These are phyloP conservation scores for Myotis yumanensis DNA, from an alignment of 2,113 vertebrate genomes.

Conservation along the genomic window DNA sequence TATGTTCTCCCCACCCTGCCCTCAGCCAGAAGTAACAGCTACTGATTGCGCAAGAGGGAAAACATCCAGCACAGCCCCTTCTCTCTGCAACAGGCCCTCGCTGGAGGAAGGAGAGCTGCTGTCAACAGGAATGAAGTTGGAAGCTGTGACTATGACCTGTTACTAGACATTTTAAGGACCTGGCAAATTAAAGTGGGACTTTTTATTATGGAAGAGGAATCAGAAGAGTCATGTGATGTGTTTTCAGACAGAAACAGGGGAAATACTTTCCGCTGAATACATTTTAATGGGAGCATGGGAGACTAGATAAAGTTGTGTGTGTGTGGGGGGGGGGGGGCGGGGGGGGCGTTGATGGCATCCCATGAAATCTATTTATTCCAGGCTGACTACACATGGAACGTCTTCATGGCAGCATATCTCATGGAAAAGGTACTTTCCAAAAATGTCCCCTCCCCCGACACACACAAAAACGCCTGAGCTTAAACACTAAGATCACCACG, in stretches of 20 bases:
- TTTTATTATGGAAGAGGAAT: not conserved
- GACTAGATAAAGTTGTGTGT: not conserved
- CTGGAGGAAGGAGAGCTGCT: not conserved
- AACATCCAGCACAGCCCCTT: not conserved
- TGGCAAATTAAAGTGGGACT: not conserved
- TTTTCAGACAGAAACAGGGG: not conserved
- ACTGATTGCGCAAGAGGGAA: not conserved
- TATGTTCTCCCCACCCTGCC: not conserved
- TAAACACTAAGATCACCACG: fast-evolving
- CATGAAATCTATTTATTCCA: not conserved
- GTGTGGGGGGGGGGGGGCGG: too few species aligned
- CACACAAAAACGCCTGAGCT: not conserved
- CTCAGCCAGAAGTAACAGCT: not conserved
- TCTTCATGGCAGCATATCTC: not conserved
- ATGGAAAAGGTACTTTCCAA: not conserved
- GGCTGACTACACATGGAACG: not conserved
- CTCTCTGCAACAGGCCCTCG: not conserved
- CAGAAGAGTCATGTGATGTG: not conserved
- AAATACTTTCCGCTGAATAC: not conserved
- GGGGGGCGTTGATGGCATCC: not conserved
- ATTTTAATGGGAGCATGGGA: not conserved
- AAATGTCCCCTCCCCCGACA: not conserved
- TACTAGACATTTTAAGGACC: not conserved
- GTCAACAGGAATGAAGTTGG: not conserved
- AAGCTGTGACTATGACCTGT: not conserved